phyloP scores from a whole-genome alignment of 2,113 vertebrate genomes.

The Elachura formosa region DNA sequence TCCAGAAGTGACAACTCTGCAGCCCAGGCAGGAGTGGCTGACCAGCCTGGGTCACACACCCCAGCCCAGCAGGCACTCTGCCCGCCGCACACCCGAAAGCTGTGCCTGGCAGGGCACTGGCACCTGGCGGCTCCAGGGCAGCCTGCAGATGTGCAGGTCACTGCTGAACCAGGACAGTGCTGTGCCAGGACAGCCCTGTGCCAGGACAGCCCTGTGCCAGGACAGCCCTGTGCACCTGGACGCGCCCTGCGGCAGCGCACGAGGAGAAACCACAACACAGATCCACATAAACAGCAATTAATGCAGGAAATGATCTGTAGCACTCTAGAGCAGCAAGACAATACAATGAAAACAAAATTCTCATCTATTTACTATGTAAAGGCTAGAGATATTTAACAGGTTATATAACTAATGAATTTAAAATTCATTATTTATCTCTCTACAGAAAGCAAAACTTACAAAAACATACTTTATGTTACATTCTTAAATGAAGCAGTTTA shows the following conservation, averaged over 20 bases:
- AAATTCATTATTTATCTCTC: background rate
- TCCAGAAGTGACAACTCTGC: background rate
- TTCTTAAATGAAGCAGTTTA: background rate
- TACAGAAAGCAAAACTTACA: background rate
- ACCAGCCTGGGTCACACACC: background rate
- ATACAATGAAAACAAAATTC: background rate
- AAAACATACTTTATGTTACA: background rate
- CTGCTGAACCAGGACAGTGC: no score
- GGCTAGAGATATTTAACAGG: background rate
- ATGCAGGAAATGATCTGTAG: background rate
- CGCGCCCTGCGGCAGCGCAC: rapidly evolving
- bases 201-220: no score
- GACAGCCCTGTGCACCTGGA: no score
- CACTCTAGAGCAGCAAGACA: background rate
- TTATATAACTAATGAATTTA: background rate
- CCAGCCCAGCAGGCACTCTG: background rate
- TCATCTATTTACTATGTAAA: background rate
- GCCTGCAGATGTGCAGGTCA: background rate
- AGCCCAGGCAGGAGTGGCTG: background rate
- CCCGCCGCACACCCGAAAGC: no score
- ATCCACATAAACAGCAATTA: background rate
- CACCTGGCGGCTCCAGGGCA: background rate
- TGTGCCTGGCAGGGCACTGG: background rate
- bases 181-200: no score
- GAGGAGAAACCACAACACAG: background rate